Conservation (phyloP, 2,888 invertebrate species). For the Schizaphis graminum region DNA sequence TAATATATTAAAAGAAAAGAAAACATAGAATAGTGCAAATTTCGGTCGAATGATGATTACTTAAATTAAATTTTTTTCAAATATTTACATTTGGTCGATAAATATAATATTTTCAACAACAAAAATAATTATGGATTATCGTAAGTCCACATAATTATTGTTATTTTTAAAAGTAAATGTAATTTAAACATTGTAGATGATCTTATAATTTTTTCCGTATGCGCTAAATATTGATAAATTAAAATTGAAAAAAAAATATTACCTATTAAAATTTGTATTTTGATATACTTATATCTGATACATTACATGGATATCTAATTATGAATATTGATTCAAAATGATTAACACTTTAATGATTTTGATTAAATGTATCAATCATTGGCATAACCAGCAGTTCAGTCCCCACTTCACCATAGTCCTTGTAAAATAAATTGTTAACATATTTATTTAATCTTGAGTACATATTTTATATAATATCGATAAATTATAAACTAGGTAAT, state of each 20-base stretch:
- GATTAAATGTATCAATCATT: not conserved
- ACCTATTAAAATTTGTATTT: not conserved
- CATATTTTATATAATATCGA: not conserved
- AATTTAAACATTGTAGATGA: not conserved
- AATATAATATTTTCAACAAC: not conserved
- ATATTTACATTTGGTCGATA: not conserved
- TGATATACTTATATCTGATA: not conserved
- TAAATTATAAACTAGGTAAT: not conserved
- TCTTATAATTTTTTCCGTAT: not conserved
- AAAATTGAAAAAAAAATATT: not conserved
- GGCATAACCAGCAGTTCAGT: not conserved
- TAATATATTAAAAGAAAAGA: not conserved
- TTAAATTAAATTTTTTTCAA: not conserved
- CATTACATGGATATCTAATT: not conserved
- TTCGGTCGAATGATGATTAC: not conserved
- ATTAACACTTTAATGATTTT: not conserved
- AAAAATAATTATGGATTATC: not conserved
- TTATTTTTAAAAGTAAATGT: not conserved
- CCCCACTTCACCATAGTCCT: too few relatives aligned
- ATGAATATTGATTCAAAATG: not conserved
- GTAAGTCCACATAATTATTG: not conserved
- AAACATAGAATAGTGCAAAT: not conserved
- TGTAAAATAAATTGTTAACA: not conserved
- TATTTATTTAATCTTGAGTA: not conserved
- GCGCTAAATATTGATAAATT: not conserved